Base-by-base conservation (phyloP, 2,888 invertebrate species). In the Chrysodeixis includens region DNA sequence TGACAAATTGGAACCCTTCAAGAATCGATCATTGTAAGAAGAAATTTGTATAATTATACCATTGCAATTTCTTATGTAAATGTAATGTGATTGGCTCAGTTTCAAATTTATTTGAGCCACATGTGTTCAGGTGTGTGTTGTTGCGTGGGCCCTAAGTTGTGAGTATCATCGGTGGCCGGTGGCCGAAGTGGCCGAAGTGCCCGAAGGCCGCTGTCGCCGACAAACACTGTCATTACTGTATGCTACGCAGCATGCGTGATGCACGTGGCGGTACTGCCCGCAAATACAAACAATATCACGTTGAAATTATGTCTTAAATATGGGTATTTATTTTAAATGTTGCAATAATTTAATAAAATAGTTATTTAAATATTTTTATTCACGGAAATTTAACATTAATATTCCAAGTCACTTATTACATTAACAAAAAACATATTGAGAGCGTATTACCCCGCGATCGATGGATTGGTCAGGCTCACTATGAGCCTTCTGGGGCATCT, bases 221-320 rank as follows among this genome's bases (percentile, higher is more conserved):
- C 73, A 83, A 82, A 87, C 85, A 76, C 87, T 83, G 85, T 83
- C 88, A 83, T 86, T 88, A 86, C 86, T 85, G 79, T 82, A 78
- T 81, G 86, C 84, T 86, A 86, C 88, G 85, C 86, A 83, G 86
- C 92, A 90, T 90, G 93, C 90, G 89, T 87, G 88, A 73, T 88
- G 88, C 89, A 89, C 90, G 91, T 91, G 92, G 76, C 60, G 57
- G 88, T 88, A 93, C 74, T 16, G 90, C 78, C 74, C 77, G 82
- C 86, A 89, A 53, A 68, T 69, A 22, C 71, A 12, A 57, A 60
- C 64, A 68, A 8, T 49, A 10, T 9, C 1, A 49, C 12, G 12
- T 40, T n/a, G 2, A 26, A 26, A 26, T n/a, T n/a, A n/a, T n/a
- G n/a, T n/a, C n/a, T n/a, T n/a, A n/a, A n/a, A n/a, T n/a, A n/a